Conservation (phyloP, 2,888 invertebrate species). For the Gari tellinella region DNA sequence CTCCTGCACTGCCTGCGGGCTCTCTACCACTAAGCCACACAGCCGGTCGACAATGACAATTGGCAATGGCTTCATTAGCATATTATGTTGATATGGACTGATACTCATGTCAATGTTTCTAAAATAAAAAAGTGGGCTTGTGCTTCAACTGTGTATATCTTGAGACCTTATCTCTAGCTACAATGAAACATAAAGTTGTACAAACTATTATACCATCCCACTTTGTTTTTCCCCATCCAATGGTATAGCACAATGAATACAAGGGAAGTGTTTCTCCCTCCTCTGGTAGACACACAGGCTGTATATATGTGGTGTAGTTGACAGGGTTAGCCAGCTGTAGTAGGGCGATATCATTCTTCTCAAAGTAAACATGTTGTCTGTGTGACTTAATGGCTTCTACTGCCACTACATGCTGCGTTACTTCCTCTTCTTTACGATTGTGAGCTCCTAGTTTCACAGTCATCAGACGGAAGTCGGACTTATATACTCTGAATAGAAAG, state of each 20-base stretch:
- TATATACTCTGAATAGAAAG: constrained; percentile 45
- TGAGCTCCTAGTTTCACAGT: constrained; percentile 68
- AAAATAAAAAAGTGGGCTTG: no score
- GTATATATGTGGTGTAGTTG: constrained; percentile 69
- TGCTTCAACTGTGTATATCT: no score
- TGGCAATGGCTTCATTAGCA: no score
- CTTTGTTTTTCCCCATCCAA: constrained; percentile 73
- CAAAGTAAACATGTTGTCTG: constrained; percentile 42
- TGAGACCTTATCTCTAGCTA: no score
- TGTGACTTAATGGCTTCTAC: constrained; percentile 53
- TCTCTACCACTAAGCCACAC: no score
- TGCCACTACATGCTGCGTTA: constrained; percentile 48
- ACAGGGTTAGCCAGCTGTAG: constrained; percentile 68
- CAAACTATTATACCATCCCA: constrained; percentile 37
- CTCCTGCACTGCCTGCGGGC: no score
- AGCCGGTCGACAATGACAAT: no score
- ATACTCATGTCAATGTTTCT: no score
- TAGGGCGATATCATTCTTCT: constrained; percentile 71
- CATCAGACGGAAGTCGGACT: constrained; percentile 37
- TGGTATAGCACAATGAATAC: constrained; percentile 65
- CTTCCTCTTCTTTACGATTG: constrained; percentile 47
- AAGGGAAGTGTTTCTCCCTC: constrained; percentile 57
- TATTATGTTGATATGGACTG: no score
- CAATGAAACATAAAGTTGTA: no score
- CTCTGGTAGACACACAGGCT: constrained; percentile 76